Percentiles rank a stretch among this genome's conserved stretches.
Conservation (phyloP, 2,797 vertebrate genomes). For the Microctenopoma stevenorrisi region DNA sequence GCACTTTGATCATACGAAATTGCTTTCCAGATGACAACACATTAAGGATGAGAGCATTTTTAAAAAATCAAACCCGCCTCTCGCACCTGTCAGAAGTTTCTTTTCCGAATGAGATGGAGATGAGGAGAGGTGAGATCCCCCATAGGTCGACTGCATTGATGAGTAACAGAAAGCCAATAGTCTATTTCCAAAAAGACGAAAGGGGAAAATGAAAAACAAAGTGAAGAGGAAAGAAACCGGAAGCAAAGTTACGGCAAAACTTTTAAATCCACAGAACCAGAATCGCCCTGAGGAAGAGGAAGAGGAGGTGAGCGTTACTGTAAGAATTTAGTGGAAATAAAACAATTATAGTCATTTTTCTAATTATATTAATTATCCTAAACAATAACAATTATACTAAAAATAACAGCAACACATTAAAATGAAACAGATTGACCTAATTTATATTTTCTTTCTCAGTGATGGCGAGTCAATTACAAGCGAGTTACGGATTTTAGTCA, state of each 20-base stretch:
- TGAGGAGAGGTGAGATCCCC: constrained; percentile 44
- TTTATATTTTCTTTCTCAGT: neutral
- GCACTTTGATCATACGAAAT: constrained; percentile 78
- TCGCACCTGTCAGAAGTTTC: constrained; percentile 61
- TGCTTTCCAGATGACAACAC: constrained; percentile 78
- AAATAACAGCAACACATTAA: neutral
- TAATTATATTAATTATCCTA: neutral
- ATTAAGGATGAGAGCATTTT: constrained; percentile 75
- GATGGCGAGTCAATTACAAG: neutral
- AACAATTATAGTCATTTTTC: neutral
- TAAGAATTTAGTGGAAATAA: neutral
- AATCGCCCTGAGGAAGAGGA: neutral
- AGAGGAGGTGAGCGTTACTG: neutral
- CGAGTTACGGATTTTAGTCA: neutral
- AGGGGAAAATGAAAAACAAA: neutral
- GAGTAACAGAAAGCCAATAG: constrained; percentile 44
- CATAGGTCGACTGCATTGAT: constrained; percentile 33
- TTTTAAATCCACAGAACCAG: neutral
- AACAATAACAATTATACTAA: neutral
- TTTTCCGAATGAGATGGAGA: constrained; percentile 58
- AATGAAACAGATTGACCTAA: neutral
- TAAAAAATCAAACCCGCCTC: constrained; percentile 57
- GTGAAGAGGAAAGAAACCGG: neutral
- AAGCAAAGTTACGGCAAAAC: constrained; percentile 11
- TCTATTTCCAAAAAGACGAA: constrained; percentile 30